Evolutionary conservation across 2,113 vertebrate species (phyloP).

Genomic region (Campylorhamphus procurvoides): DNA sequence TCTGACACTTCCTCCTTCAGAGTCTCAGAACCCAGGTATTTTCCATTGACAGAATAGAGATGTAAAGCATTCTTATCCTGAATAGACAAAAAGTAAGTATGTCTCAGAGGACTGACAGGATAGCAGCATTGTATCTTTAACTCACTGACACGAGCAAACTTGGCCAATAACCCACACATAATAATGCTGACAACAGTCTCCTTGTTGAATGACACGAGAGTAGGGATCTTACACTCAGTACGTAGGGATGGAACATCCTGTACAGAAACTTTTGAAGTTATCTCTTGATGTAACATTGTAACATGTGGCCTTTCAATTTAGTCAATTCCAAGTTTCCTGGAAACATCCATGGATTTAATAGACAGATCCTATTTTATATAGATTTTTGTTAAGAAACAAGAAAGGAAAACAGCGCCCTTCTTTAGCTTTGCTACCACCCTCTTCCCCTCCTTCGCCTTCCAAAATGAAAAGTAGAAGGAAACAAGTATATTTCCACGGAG

Average conservation of each 20-base stretch:
- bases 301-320: not conserved
- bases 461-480: not conserved
- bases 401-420: not conserved
- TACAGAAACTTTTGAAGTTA: not conserved
- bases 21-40: constrained; percentile 84
- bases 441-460: not conserved
- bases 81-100: constrained; percentile 14
- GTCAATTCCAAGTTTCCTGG: not conserved
- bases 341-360: not conserved
- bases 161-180: not conserved
- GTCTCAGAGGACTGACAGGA: not conserved
- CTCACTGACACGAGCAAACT: not conserved
- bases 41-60: constrained; percentile 95
- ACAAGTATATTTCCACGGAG: not conserved
- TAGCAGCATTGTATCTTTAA: not conserved
- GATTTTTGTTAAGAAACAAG: not conserved
- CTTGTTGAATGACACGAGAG: not conserved
- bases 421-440: not conserved
- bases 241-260: not conserved
- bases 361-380: not conserved
- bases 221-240: not conserved
- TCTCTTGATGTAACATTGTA: not conserved
- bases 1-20: constrained; percentile 94
- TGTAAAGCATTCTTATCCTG: constrained; percentile 95
- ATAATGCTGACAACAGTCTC: not conserved